Conservation (phyloP, 2,797 vertebrate genomes). For the Melanotaenia pygmaea region DNA sequence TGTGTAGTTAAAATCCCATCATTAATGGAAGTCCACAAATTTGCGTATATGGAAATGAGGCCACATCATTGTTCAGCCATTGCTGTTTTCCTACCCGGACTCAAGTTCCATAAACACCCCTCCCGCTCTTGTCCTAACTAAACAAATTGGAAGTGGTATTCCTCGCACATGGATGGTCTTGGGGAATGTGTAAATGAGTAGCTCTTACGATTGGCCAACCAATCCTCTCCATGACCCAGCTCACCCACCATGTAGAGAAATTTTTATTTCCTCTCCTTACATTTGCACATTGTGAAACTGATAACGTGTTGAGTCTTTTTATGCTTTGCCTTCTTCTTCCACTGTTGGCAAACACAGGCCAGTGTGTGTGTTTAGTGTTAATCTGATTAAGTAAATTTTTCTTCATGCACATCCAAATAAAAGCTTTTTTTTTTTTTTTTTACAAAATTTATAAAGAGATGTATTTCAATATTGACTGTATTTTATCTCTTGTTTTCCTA, state of each 20-base stretch:
- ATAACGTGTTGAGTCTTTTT: conserved; percentile 3
- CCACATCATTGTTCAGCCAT: conserved; percentile 73
- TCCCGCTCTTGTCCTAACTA: conserved; percentile 75
- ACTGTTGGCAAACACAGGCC: conserved; percentile 32
- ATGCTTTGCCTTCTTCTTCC: background rate
- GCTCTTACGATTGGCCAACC: conserved; percentile 70
- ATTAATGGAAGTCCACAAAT: conserved; percentile 49
- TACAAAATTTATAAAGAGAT: background rate
- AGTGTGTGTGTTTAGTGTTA: conserved; percentile 7
- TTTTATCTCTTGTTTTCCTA: background rate
- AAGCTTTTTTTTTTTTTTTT: conserved; percentile 1
- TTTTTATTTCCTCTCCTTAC: conserved; percentile 42
- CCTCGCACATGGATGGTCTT: conserved; percentile 78
- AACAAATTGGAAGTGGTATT: conserved; percentile 80
- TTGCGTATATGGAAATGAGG: conserved; percentile 78
- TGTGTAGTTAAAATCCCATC: background rate
- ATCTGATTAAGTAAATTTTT: conserved; percentile 1
- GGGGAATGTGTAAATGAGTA: conserved; percentile 86
- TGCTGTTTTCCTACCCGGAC: conserved; percentile 38
- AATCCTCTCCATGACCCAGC: conserved; percentile 67
- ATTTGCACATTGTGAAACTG: conserved; percentile 49
- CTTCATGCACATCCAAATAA: background rate
- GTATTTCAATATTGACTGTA: conserved; percentile 5
- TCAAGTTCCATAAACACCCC: conserved; percentile 66
- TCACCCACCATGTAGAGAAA: conserved; percentile 50